Evolutionary conservation across 2,888 invertebrate genomes (phyloP).

Genomic region (Plusia festucae): DNA sequence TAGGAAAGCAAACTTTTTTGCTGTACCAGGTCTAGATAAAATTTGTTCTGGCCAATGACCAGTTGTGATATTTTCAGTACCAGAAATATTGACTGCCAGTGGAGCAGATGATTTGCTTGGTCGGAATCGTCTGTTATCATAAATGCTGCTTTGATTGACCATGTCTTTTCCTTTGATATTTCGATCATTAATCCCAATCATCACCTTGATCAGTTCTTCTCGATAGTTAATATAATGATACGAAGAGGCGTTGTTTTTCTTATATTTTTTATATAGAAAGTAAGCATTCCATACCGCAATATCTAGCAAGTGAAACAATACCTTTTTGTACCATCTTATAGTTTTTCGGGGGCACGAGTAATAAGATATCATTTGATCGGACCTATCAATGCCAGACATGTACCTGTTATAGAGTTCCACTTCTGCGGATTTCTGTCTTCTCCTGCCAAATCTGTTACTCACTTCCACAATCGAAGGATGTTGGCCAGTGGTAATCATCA

Average conservation of each 20-base stretch:
- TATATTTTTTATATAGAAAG: not conserved
- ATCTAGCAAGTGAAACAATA: not conserved
- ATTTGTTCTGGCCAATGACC: conserved; percentile 50
- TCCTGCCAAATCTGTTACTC: not conserved
- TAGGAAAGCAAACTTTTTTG: conserved; percentile 31
- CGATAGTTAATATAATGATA: not conserved
- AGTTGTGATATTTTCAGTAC: not conserved
- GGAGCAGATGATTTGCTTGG: not conserved
- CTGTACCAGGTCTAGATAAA: conserved; percentile 13
- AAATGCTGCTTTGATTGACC: not conserved
- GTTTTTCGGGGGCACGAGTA: not conserved
- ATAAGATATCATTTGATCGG: not conserved
- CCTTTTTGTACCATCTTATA: not conserved
- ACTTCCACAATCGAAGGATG: not conserved
- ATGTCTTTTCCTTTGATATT: not conserved
- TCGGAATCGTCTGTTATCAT: not conserved
- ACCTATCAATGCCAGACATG: not conserved
- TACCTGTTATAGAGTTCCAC: not conserved
- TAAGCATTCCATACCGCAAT: not conserved
- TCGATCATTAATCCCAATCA: not conserved
- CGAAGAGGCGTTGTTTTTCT: not conserved
- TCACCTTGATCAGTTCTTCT: not conserved
- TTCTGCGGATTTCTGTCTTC: not conserved
- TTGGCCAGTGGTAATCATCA: conserved; percentile 5
- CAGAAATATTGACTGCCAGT: not conserved